Conservation (phyloP, 2,797 vertebrate genomes). For the Mionectes olivaceus region DNA sequence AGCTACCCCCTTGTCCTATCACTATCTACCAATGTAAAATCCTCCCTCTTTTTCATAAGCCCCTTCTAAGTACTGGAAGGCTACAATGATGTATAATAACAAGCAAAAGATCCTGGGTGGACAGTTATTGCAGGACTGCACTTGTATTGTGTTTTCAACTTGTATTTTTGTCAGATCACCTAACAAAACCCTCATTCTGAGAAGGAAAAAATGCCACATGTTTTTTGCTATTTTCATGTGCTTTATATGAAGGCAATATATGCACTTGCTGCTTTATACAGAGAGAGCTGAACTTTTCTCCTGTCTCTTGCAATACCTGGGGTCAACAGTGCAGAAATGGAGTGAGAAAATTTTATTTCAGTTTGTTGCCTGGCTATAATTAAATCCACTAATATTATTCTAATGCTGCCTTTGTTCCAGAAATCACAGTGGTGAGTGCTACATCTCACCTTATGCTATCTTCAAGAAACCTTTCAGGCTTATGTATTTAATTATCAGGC, state of each 20-base stretch:
- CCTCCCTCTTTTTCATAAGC: background rate
- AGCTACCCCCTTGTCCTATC: background rate
- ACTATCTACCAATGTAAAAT: background rate
- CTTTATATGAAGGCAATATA: background rate
- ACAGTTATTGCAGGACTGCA: background rate
- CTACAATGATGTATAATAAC: background rate
- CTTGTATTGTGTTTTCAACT: background rate
- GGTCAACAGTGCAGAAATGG: background rate
- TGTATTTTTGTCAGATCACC: background rate
- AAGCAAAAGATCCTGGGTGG: background rate
- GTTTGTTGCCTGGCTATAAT: conserved; percentile 39
- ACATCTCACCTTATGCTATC: conserved; percentile 45
- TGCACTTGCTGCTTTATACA: background rate
- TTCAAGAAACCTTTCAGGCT: conserved; percentile 57
- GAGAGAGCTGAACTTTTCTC: background rate
- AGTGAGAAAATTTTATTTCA: conserved; percentile 28
- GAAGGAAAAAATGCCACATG: no score
- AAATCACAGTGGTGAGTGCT: background rate
- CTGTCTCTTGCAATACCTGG: background rate
- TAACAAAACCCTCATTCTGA: background rate
- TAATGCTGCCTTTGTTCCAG: conserved; percentile 45
- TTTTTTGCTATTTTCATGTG: background rate
- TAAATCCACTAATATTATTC: conserved; percentile 29
- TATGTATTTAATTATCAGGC: conserved; percentile 58
- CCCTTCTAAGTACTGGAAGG: background rate